Evolutionary conservation across 2,797 vertebrate genomes (phyloP), one percentile per base, ranked within the genome.

Genomic region (Sebastes itinus): DNA sequence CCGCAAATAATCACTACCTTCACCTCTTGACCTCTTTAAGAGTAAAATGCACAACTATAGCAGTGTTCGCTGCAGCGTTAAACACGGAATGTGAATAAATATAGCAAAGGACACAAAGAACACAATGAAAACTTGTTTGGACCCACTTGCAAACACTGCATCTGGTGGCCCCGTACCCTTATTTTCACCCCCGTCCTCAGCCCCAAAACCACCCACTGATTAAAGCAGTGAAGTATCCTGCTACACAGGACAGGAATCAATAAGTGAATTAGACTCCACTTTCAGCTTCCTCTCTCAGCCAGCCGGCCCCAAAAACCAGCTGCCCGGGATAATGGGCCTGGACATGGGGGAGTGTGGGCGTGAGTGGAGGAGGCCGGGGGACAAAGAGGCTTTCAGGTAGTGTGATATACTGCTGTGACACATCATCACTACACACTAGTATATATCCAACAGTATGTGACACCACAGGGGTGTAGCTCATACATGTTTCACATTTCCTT

Each of bases 191-290:
- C 71, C 27, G 12, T 63, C 52, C 55, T 60, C 72, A 56, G 30
- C 76, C 82, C 82, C 55, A 14, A 77, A 86, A 61, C 76, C 91
- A 77, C 80, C 85, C 88, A 72, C 89, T 81, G 84, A 90, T 90
- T 92, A 85, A 82, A 91, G 89, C 89, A 78, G 89, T 86, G 94
- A 94, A 95, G 92, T 85, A 92, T 96, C 95, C 95, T 95, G 93
- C 96, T 96, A 94, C 95, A 95, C 93, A 87, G 93, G 92, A 94
- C 95, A 96, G 93, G 94, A 86, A 95, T 92, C 91, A 96, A 95
- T 97, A 97, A 97, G 95, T 97, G 95, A 96, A 97, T 97, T 95
- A 96, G 94, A 90, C 91, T 93, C 93, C 92, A 90, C 93, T 93
- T 93, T 93, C 84, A 93, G 92, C 94, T 95, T 95, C 94, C 95